Base-by-base conservation (phyloP, 2,797 vertebrate genomes). In the Dromococcyx pavoninus region DNA sequence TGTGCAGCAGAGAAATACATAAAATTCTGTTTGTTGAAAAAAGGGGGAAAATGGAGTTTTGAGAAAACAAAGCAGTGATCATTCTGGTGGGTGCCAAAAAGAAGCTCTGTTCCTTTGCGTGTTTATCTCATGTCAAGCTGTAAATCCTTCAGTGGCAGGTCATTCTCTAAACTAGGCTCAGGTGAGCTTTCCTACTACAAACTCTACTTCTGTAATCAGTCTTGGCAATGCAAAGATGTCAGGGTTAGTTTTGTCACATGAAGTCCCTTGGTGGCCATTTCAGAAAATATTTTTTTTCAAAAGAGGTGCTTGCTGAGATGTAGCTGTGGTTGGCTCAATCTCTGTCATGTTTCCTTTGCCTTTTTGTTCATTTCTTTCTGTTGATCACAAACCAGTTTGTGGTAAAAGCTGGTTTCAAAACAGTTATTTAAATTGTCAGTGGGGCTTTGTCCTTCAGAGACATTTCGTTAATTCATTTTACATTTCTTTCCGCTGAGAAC, bases 401-500 rank as follows among this genome's bases (percentile, higher is more conserved):
- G 44, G 75, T 61, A 89, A 87, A 91, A 78, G 35, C 71, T 89
- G 60, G 48, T 89, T 93, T 93, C 81, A 71, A 89, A 93, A 82
- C 57, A 91, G 72, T 65, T 71, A 85, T 90, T 95, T 96, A 91
- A 94, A 79, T 80, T 4, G 0, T 79, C 73, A 88, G 62, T 62
- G 69, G 80, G 71, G 56, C 50, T 95, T 94, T 94, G 79, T 77
- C 80, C 76, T 94, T 92, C 80, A 76, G 84, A 87, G 65, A 46
- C 43, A 70, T 74, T 88, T 79, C 3, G 17, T 87, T 94, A 95
- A 89, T 75, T 86, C 73, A 76, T 90, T 94, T 93, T 90, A 72
- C 70, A 57, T 89, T 91, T 93, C 61, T 61, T 93, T 95, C 81
- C 76, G 80, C 84, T 86, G 86, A 86, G 87, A 96, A 74, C 25